Evolutionary conservation across 2,888 invertebrate species (phyloP), one percentile per base, ranked within the genome.

Genomic region (Argyresthia albistria): DNA sequence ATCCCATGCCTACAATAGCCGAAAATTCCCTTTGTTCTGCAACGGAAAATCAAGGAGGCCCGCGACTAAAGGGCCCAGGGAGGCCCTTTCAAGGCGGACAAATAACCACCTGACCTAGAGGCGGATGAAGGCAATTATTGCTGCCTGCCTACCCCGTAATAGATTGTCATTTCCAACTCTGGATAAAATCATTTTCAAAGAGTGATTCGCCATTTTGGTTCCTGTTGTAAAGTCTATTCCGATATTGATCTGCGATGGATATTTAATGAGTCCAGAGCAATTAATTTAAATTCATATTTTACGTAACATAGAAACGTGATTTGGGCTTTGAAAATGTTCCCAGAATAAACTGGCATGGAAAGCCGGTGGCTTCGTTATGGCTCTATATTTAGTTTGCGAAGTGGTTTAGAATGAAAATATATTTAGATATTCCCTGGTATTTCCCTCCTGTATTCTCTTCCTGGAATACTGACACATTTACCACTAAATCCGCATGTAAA

Each of bases 41-140:
- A 55, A 63, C 67, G 70, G 73, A 73, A 76, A 76, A 75, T 76
- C 70, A 74, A 69, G 68, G 66, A 69, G n/a, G 66, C 59, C 60
- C 55, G 57, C 59, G 60, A 25, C 64, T 72, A 70, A 75, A 73
- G 69, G 67, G 63, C 55, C 58, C 60, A 60, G 9, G 45, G 12
- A 43, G 60, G 59, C 65, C 76, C 67, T 76, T 78, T 73, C 65
- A 72, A 69, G 70, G 66, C 68, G 62, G 57, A 66, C 70, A 64
- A 71, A 70, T 67, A 66, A 64, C 64, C 60, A 71, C 70, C 71
- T 73, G 70, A 73, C 73, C 70, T 65, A 64, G 59, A 35, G 46
- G 46, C 36, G 50, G 60, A 58, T 59, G 59, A 60, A 66, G 67
- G 70, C 74, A 77, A 52, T 80, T 77, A 75, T 67, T 68, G 68